Percentiles rank a stretch among this genome's conserved stretches.
phyloP scores from a whole-genome alignment of 2,797 vertebrate species.

The Choloepus didactylus region DNA sequence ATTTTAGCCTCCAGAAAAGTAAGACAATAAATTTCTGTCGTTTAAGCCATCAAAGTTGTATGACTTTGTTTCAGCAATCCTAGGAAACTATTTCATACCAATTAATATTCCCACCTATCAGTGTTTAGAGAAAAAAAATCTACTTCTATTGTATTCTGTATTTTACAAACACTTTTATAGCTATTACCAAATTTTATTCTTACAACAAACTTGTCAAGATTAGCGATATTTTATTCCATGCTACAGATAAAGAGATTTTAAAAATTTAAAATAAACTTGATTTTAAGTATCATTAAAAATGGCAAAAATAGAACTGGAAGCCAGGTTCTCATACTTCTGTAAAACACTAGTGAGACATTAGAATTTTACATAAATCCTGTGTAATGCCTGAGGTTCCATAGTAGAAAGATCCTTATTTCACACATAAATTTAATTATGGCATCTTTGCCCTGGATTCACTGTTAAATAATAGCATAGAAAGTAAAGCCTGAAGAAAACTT shows the following conservation, averaged over 20 bases:
- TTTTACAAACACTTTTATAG: background rate
- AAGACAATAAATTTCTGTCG: no score
- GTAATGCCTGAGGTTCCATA: background rate
- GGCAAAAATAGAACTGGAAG: background rate
- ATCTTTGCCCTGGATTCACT: background rate
- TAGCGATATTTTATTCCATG: constrained; percentile 55
- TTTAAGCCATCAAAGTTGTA: no score
- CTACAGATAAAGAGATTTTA: constrained; percentile 15
- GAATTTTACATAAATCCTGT: constrained; percentile 31
- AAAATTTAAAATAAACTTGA: constrained; percentile 53
- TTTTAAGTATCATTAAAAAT: constrained; percentile 21
- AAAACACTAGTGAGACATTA: background rate
- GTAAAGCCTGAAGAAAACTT: background rate
- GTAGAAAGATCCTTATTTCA: constrained; percentile 44
- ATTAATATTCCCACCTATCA: background rate
- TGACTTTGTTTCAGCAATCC: no score
- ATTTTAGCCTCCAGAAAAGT: no score
- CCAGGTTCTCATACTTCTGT: constrained; percentile 6
- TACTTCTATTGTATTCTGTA: background rate
- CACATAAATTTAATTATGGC: background rate
- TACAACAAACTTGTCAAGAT: constrained; percentile 10
- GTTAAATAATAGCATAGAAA: background rate
- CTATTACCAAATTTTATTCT: constrained; percentile 36
- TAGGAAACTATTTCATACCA: background rate
- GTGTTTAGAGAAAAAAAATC: background rate